Evolutionary conservation across 2,113 vertebrate genomes (phyloP).

Genomic region (Podarcis raffonei): DNA sequence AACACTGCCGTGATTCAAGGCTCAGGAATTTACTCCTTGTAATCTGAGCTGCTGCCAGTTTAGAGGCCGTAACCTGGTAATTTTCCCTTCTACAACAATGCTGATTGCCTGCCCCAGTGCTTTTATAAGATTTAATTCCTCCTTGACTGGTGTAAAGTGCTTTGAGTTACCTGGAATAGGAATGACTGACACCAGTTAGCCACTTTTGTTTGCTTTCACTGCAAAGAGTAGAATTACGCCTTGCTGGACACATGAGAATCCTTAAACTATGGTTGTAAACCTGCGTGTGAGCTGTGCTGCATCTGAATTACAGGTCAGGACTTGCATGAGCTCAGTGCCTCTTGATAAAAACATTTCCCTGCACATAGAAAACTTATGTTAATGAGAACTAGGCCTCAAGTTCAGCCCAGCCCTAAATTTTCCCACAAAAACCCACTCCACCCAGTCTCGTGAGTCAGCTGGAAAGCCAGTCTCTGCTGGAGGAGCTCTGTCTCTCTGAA

Average conservation of each 20-base stretch:
- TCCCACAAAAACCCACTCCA: constrained; percentile 1
- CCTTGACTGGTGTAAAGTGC: not conserved
- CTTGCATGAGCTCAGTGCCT: not conserved
- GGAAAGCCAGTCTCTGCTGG: not conserved
- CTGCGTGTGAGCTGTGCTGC: not conserved
- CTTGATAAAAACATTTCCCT: not conserved
- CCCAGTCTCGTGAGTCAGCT: constrained; percentile 22
- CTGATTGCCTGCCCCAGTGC: not conserved
- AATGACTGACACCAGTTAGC: not conserved
- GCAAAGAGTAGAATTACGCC: not conserved
- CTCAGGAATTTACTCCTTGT: constrained; percentile 35
- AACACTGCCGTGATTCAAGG: constrained; percentile 25
- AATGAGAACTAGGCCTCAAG: not conserved
- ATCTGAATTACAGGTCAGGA: not conserved
- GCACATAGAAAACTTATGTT: not conserved
- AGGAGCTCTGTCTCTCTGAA: not conserved
- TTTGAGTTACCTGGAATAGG: not conserved
- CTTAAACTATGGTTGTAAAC: not conserved
- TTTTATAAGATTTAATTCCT: constrained; percentile 8
- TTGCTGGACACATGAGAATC: not conserved
- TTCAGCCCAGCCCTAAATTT: not conserved
- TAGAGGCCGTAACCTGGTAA: constrained; percentile 15
- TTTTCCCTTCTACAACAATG: constrained; percentile 21
- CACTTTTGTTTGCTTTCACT: not conserved
- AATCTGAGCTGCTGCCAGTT: constrained; percentile 25